Evolutionary conservation across 1,140 invertebrate genomes (phyloP).

Genomic region (Aphelinus certus): DNA sequence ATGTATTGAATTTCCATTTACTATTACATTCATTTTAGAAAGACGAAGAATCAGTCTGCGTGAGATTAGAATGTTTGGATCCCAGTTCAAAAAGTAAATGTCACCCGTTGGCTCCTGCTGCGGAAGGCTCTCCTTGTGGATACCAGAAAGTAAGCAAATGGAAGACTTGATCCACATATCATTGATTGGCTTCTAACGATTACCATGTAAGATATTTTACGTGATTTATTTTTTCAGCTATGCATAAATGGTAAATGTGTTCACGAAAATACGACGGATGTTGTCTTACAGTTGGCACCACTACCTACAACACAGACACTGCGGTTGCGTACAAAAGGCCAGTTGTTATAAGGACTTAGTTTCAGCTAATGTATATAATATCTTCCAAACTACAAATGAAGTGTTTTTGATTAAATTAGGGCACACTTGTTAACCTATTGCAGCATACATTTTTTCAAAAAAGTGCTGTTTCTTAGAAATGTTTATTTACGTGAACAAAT

Average conservation of each 20-base stretch:
- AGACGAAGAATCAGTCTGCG: slow-evolving; percentile 42
- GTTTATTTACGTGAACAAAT: too few relatives aligned
- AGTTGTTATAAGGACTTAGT: too few relatives aligned
- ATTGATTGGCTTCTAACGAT: too few relatives aligned
- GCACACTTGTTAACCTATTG: too few relatives aligned
- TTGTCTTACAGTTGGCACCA: slow-evolving; percentile 12
- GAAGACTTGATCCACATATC: too few relatives aligned
- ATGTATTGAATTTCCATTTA: too few relatives aligned
- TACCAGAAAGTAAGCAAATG: slow-evolving; percentile 77
- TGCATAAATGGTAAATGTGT: slow-evolving; percentile 87
- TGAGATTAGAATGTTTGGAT: slow-evolving; percentile 44
- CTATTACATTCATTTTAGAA: slow-evolving; percentile 35
- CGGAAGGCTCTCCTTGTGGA: slow-evolving; percentile 91
- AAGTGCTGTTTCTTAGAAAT: too few relatives aligned
- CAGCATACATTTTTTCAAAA: too few relatives aligned
- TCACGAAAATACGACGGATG: slow-evolving; percentile 63
- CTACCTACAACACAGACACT: not conserved
- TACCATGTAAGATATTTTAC: not conserved
- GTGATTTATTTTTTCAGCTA: slow-evolving; percentile 69
- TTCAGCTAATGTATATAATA: too few relatives aligned
- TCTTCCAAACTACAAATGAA: too few relatives aligned
- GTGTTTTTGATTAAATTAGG: too few relatives aligned
- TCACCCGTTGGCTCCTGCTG: slow-evolving; percentile 87
- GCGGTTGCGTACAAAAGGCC: too few relatives aligned
- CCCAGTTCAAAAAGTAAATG: slow-evolving; percentile 74